Evolutionary conservation across 1,140 invertebrate species (phyloP), one percentile per base, ranked within the genome.

Genomic region (Trichonephila clavata): DNA sequence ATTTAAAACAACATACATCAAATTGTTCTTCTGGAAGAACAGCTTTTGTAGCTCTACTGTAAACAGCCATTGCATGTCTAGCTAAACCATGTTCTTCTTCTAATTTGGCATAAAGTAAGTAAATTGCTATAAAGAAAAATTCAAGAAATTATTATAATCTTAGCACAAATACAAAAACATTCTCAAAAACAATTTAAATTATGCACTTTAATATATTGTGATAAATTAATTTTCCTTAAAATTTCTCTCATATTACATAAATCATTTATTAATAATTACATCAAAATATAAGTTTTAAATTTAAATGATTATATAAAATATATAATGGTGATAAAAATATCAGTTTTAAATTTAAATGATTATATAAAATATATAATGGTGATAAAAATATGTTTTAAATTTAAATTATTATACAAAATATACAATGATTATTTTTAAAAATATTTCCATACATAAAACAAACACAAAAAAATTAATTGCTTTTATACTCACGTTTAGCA

Each of bases 71-170:
- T 16, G 99, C 99, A 96, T 99, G 98, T 94, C 99, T 97, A 0
- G 99, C 98, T 95, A 99, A 96, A 2, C 99, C 99, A 96, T 99
- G 98, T 95, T 99, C 98, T 96, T 99, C 99, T 96, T 99, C 99
- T 94, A 99, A 96, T 96, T 99, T 99, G 1, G 99, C 99, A 96
- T 99, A 99, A 0, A 99, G 96, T 81, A 99, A 96, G 96, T 98
- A 99, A 94, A 99, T 97, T 86, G 97, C 97, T 97, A 94, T 6
- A 20, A 57, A 86, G 39, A 50, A 65, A 84, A 83, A 84, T 59
- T 16, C 27, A 84, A 24, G 20, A 43, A 59, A n/a, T 50, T 18
- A 81, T 5, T 50, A 50, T 4, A 50, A 13, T 39, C 18, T 20
- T 2, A 43, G 21, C 14, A n/a, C 8, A 39, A 81, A 50, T 13